Evolutionary conservation across 2,797 vertebrate genomes (phyloP).

Genomic region (Galago senegalensis): DNA sequence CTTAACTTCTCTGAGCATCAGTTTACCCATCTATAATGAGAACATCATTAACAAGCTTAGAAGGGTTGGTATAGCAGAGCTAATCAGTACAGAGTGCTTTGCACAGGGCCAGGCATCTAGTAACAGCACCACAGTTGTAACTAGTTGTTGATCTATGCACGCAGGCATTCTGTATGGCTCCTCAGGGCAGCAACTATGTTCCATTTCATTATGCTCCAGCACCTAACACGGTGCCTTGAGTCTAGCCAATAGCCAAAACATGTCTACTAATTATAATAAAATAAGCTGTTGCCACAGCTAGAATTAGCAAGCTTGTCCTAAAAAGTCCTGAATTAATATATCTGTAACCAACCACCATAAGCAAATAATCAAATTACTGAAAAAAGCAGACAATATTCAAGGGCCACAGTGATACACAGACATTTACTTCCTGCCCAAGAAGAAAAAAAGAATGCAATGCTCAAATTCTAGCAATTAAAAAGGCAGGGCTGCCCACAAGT

Average conservation of each 20-base stretch:
- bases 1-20: not conserved
- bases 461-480: conserved; percentile 23
- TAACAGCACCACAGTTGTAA: not conserved
- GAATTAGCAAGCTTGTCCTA: not conserved
- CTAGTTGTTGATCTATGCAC: not conserved
- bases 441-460: not conserved
- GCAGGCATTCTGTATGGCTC: not conserved
- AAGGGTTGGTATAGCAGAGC: not conserved
- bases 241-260: not conserved
- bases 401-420: not conserved
- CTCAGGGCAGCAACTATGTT: not conserved
- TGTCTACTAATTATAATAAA: not conserved
- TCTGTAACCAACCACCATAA: conserved; percentile 29
- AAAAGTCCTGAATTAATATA: not conserved
- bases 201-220: conserved; percentile 2
- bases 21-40: not conserved
- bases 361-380: conserved; percentile 49
- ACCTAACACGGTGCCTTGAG: not conserved
- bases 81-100: not conserved
- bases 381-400: not conserved
- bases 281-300: not conserved
- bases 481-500: not conserved
- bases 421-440: not conserved
- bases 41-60: not conserved
- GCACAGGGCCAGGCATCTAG: not conserved